These are phyloP conservation scores for Laspeyria flexula DNA, from an alignment of 2,888 invertebrate genomes.

Conservation along the genomic window DNA sequence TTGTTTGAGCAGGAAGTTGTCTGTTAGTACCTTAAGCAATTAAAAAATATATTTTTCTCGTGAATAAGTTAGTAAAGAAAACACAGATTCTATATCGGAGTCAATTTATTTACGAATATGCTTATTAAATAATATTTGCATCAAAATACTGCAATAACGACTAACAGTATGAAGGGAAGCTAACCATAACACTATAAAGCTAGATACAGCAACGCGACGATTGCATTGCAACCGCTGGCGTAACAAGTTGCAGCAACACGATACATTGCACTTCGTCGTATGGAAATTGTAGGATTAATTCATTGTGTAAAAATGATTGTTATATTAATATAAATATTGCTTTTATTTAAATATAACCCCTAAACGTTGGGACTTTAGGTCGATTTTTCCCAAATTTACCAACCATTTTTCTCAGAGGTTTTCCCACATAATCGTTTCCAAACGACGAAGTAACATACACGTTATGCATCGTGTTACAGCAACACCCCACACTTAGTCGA, in stretches of 20 bases:
- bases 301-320: too few species aligned
- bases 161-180: conserved; percentile 79
- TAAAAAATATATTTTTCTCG: neutral
- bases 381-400: too few species aligned
- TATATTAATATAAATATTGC: too few species aligned
- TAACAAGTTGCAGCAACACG: conserved; percentile 35
- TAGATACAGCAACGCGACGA: conserved; percentile 60
- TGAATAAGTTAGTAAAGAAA: conserved; percentile 44
- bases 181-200: conserved; percentile 69
- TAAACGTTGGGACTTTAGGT: too few species aligned
- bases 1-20: too few species aligned
- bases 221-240: conserved; percentile 41
- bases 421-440: too few species aligned
- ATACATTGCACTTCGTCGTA: conserved; percentile 1
- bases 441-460: too few species aligned
- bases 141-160: conserved; percentile 84
- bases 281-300: too few species aligned
- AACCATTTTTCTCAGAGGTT: too few species aligned
- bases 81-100: conserved; percentile 74
- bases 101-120: conserved; percentile 86
- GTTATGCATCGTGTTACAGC: conserved; percentile 33
- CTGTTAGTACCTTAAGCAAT: too few species aligned
- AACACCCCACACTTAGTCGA: conserved; percentile 54
- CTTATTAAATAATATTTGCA: conserved; percentile 84
- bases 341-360: too few species aligned